Evolutionary conservation across 2,797 vertebrate genomes (phyloP), one percentile per base, ranked within the genome.

Genomic region (Molossus molossus): DNA sequence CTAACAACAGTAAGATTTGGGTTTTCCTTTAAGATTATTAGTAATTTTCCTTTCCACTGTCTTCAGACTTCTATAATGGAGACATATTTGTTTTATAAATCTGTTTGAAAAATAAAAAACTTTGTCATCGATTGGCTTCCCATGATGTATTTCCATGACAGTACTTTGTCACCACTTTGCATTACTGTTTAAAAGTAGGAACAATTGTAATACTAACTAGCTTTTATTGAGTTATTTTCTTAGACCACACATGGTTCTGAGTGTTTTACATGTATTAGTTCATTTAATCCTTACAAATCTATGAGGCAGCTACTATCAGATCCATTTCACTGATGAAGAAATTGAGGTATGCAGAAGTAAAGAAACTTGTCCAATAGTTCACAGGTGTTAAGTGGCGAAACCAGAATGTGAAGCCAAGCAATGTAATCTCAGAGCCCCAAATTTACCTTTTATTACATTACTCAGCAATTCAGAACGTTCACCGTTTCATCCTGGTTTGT

Each of bases 71-170:
- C 21, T 65, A n/a, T 64, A 62, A 87, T 60, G 6, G 57, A 29
- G 18, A 57, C 6, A 53, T 48, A 37, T 88, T 84, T 94, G n/a
- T 76, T 84, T 88, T 12, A 86, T 29, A 82, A 60, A 62, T 81
- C 33, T 67, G 37, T 81, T 67, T 87, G 17, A 64, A 88, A 84
- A 93, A 64, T 15, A 85, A 72, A 89, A 81, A 73, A 88, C 23
- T 57, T 8, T 72, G 25, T n/a, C 64, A 81, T 37, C 55, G 84
- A n/a, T 1, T 62, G 67, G 73, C 3, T 80, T 88, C 82, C 37
- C 33, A 23, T 40, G 50, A 77, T 2, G 15, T 67, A 65, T n/a
- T 23, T 84, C 48, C 48, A 67, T 92, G 40, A 29, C 13, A 77
- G 73, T 1, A n/a, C 5, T 58, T 15, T 50, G 40, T 40, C 77